Evolutionary conservation across 2,888 invertebrate genomes (phyloP).

Genomic region (Mesopsocus fuscifrons): DNA sequence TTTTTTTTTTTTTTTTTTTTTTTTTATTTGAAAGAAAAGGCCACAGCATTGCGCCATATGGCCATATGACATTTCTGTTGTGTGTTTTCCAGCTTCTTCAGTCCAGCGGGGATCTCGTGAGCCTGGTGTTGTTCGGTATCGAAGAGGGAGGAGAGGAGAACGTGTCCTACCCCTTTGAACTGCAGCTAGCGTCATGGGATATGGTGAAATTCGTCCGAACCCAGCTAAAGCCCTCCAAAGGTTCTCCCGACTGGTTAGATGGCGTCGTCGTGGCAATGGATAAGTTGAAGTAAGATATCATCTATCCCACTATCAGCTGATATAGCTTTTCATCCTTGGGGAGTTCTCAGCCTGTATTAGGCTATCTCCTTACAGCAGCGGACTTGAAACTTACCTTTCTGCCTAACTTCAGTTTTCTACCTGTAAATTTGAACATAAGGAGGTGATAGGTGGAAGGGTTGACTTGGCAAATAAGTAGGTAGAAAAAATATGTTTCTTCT

Average conservation of each 20-base stretch:
- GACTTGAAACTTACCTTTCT: too few species aligned
- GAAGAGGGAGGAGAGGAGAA: neutral
- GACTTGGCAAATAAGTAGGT: too few species aligned
- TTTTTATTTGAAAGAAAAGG: too few species aligned
- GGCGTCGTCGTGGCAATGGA: neutral
- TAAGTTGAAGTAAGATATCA: neutral
- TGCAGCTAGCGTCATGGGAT: constrained; percentile 5
- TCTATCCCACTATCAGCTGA: neutral
- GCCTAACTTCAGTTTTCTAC: too few species aligned
- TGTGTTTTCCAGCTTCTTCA: neutral
- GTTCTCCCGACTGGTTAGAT: neutral
- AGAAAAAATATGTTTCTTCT: too few species aligned
- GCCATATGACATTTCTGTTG: neutral
- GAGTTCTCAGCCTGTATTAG: too few species aligned
- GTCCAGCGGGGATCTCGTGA: neutral
- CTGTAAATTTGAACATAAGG: too few species aligned
- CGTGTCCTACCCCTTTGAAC: neutral
- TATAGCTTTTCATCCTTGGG: too few species aligned
- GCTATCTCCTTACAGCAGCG: too few species aligned
- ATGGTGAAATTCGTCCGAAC: neutral
- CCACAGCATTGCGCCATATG: too few species aligned
- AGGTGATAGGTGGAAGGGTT: too few species aligned
- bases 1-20: constrained; percentile 7
- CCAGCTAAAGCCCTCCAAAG: neutral
- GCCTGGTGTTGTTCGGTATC: constrained; percentile 1